A percentile compares a stretch with the other conserved stretches of the same genome.
These are phyloP conservation scores for Apus apus DNA, from an alignment of 2,113 vertebrate genomes.

Conservation along the genomic window DNA sequence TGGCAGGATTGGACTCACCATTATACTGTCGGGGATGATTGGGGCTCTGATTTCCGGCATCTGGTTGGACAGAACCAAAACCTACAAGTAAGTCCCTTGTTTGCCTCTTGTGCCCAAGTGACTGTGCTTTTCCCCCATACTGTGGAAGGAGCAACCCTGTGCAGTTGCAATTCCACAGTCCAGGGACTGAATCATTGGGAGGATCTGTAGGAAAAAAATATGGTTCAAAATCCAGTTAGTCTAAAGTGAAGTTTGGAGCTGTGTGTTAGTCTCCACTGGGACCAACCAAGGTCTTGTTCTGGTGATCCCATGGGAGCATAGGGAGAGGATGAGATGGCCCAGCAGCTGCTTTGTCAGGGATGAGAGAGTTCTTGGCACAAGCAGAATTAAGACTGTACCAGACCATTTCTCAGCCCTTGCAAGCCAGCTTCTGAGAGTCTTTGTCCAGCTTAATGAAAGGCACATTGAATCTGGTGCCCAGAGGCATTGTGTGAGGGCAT, in stretches of 20 bases:
- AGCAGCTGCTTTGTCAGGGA: slow-evolving; percentile 14
- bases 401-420: slow-evolving; percentile 59
- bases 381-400: slow-evolving; percentile 20
- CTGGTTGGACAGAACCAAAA: slow-evolving; percentile 96
- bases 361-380: slow-evolving; percentile 45
- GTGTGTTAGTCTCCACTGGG: background rate
- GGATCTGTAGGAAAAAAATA: background rate
- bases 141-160: background rate
- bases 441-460: slow-evolving; percentile 38
- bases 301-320: background rate
- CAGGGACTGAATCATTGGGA: background rate
- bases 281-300: background rate
- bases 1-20: slow-evolving; percentile 94
- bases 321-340: background rate
- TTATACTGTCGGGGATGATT: slow-evolving; percentile 88
- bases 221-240: background rate
- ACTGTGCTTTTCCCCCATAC: background rate
- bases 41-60: slow-evolving; percentile 92
- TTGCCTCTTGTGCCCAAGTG: background rate
- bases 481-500: background rate
- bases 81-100: slow-evolving; percentile 89
- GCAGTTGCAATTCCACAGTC: background rate
- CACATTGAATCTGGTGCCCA: slow-evolving; percentile 27
- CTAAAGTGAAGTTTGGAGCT: background rate
- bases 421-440: slow-evolving; percentile 60